phyloP scores from a whole-genome alignment of 2,113 vertebrate genomes.

The Syngnathus typhle region DNA sequence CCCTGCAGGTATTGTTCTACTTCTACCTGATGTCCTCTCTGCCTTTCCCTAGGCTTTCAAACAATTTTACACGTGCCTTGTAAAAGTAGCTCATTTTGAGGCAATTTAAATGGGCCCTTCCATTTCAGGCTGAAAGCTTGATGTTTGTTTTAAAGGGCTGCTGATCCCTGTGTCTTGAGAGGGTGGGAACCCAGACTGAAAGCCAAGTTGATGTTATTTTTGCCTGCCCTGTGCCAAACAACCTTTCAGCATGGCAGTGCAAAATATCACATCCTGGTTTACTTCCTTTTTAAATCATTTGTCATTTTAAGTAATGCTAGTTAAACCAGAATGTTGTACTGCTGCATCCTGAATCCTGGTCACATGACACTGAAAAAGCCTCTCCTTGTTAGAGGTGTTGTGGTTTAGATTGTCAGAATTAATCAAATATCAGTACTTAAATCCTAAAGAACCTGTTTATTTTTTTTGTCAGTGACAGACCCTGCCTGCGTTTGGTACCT shows the following conservation, averaged over 20 bases:
- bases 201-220: slow-evolving; percentile 55
- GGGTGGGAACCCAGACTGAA: slow-evolving; percentile 58
- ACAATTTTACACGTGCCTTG: slow-evolving; percentile 24
- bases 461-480: background rate
- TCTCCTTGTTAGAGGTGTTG: background rate
- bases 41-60: slow-evolving; percentile 27
- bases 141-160: slow-evolving; percentile 38
- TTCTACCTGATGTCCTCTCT: background rate
- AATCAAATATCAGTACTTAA: background rate
- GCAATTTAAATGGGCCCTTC: slow-evolving; percentile 4
- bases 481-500: too few species aligned
- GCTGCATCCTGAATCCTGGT: background rate
- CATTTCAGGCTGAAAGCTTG: slow-evolving; percentile 4
- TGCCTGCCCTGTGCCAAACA: slow-evolving; percentile 23
- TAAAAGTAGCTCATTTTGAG: too few species aligned
- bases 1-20: slow-evolving; percentile 20
- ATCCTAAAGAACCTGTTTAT: background rate
- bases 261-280: slow-evolving; percentile 30
- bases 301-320: background rate
- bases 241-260: slow-evolving; percentile 32
- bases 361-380: slow-evolving; percentile 11
- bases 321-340: background rate
- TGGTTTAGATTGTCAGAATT: background rate
- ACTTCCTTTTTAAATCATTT: slow-evolving; percentile 22
- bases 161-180: slow-evolving; percentile 53